A percentile compares a stretch with the other conserved stretches of the same genome.
phyloP scores from a whole-genome alignment of 23 tunicate genomes.

The Ascidia mentula region DNA sequence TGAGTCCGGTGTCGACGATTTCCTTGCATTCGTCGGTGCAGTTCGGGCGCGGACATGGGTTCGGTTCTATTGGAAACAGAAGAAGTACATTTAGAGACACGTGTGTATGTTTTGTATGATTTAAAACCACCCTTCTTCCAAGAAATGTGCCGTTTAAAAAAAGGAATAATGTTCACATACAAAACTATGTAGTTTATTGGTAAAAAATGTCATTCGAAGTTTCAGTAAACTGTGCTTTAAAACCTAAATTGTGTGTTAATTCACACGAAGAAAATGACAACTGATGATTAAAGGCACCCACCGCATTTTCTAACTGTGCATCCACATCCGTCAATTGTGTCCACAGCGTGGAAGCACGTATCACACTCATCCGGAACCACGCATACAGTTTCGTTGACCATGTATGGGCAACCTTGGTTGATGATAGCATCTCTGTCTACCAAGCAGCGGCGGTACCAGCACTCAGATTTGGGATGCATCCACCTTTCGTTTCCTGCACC shows the following conservation, averaged over 20 bases:
- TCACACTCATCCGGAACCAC: conserved; percentile 49
- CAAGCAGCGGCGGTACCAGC: conserved; percentile 40
- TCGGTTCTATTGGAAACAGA: conserved; percentile 26
- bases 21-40: conserved; percentile 63
- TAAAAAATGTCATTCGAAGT: no score
- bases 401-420: conserved; percentile 58
- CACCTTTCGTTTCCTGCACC: conserved; percentile 20
- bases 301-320: conserved; percentile 39
- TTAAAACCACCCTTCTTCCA: no score
- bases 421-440: conserved; percentile 25
- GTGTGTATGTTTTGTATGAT: no score
- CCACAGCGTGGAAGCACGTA: conserved; percentile 42
- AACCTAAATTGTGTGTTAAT: no score
- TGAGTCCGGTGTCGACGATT: conserved; percentile 30
- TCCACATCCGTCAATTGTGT: conserved; percentile 44
- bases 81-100: no score
- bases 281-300: no score
- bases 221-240: no score
- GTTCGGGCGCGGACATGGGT: conserved; percentile 37
- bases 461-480: conserved; percentile 35
- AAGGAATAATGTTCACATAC: no score
- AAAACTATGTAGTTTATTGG: no score
- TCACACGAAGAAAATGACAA: no score
- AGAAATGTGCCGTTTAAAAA: no score
- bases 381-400: conserved; percentile 42